These are phyloP conservation scores for Ptyas mucosa DNA, from an alignment of 2,113 vertebrate genomes.

Conservation along the genomic window DNA sequence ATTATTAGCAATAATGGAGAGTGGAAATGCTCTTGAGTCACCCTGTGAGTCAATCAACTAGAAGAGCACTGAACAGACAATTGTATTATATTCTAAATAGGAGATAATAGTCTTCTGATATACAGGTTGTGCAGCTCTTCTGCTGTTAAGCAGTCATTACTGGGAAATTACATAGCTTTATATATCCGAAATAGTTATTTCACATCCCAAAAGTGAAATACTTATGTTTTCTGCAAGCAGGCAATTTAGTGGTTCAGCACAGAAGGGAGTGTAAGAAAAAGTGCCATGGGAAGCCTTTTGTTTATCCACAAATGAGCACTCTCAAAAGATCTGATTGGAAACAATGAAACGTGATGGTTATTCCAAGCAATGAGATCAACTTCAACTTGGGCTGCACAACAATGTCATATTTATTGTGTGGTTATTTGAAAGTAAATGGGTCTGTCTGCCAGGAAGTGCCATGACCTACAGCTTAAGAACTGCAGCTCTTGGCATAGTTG, in stretches of 20 bases:
- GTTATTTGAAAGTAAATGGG: not conserved
- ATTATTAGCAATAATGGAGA: not conserved
- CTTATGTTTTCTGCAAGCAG: not conserved
- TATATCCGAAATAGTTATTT: not conserved
- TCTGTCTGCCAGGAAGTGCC: not conserved
- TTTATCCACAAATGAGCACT: constrained; percentile 1
- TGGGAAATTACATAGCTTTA: not conserved
- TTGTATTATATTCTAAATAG: constrained; percentile 4
- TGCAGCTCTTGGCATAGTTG: not conserved
- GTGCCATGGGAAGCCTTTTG: not conserved
- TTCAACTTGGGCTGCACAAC: not conserved
- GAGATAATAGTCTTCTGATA: constrained; percentile 17
- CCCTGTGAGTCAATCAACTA: not conserved
- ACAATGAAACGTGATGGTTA: not conserved
- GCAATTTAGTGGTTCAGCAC: not conserved
- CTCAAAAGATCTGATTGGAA: not conserved
- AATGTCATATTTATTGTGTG: not conserved
- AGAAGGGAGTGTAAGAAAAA: not conserved
- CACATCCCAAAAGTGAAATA: not conserved
- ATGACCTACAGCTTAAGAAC: not conserved
- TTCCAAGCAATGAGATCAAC: not conserved
- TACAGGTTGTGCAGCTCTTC: not conserved
- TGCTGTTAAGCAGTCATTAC: not conserved
- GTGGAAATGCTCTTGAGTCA: not conserved
- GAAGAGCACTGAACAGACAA: constrained; percentile 6